Evolutionary conservation across 2,113 vertebrate species (phyloP).

Genomic region (Rhipidura dahli): DNA sequence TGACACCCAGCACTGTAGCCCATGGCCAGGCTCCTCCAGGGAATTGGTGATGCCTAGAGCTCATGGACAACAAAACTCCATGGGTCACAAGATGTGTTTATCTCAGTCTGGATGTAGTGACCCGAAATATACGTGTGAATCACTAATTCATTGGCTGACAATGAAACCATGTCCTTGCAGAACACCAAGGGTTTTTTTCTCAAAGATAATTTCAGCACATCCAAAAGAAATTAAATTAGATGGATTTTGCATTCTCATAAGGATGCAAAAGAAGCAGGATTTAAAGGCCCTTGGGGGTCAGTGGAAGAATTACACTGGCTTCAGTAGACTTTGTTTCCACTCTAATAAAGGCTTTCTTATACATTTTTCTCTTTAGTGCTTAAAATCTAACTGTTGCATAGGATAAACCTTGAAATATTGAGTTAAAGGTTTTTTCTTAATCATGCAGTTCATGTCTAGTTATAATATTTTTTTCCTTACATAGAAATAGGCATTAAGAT

Average conservation of each 20-base stretch:
- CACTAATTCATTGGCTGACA: not conserved
- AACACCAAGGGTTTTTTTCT: accelerated
- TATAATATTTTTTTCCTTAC: not conserved
- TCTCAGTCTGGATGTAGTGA: not conserved
- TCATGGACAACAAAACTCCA: not conserved
- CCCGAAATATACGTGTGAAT: not conserved
- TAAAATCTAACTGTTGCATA: not conserved
- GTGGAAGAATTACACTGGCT: not conserved
- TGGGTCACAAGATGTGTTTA: not conserved
- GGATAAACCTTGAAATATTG: not conserved
- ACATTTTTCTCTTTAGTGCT: not conserved
- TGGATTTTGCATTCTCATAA: not conserved
- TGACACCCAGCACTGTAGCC: not conserved
- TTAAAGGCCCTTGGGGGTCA: not conserved
- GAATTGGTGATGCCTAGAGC: not conserved
- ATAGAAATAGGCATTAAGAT: not conserved
- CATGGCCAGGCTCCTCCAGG: not conserved
- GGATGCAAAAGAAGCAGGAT: not conserved
- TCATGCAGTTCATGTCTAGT: not conserved
- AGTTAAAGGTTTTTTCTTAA: not conserved
- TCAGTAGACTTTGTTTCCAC: not conserved
- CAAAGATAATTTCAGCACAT: not conserved
- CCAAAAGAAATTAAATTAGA: not conserved
- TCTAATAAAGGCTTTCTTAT: not conserved
- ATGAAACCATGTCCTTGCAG: not conserved